These are phyloP conservation scores for Pterophyllum scalare DNA, from an alignment of 2,113 vertebrate genomes.

Conservation along the genomic window DNA sequence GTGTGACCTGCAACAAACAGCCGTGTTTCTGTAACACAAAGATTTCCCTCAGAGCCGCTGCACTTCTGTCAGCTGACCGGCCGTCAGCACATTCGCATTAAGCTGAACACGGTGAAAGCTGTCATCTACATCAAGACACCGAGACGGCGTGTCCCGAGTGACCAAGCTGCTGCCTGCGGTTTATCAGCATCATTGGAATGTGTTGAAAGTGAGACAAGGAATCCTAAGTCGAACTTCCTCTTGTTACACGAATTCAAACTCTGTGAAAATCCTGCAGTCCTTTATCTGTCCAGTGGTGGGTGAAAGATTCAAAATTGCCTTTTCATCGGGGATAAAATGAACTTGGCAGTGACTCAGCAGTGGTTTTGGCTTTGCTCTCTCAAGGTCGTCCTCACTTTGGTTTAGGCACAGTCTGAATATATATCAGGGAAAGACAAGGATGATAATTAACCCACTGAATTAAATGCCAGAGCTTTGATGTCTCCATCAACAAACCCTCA, in stretches of 20 bases:
- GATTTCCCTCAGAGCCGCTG: slow-evolving; percentile 5
- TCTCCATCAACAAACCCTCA: not conserved
- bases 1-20: slow-evolving; percentile 21
- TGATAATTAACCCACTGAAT: not conserved
- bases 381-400: slow-evolving; percentile 61
- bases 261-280: slow-evolving; percentile 44
- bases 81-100: slow-evolving; percentile 64
- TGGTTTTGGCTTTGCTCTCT: slow-evolving; percentile 46
- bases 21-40: slow-evolving; percentile 37
- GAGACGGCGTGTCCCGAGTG: slow-evolving; percentile 20
- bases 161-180: not conserved
- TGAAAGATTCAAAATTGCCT: slow-evolving; percentile 52
- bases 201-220: slow-evolving; percentile 56
- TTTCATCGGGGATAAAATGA: slow-evolving; percentile 70
- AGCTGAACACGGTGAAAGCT: slow-evolving; percentile 4
- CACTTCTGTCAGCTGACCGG: slow-evolving; percentile 13
- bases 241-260: slow-evolving; percentile 26
- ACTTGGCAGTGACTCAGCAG: slow-evolving; percentile 40
- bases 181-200: slow-evolving; percentile 58
- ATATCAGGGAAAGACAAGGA: not conserved
- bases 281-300: slow-evolving; percentile 34
- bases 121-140: slow-evolving; percentile 9
- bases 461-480: not conserved
- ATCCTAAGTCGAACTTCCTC: slow-evolving; percentile 39
- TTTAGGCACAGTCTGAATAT: not conserved